Evolutionary conservation across 2,888 invertebrate genomes (phyloP), one percentile per base, ranked within the genome.

Genomic region (Ceriagrion tenellum): DNA sequence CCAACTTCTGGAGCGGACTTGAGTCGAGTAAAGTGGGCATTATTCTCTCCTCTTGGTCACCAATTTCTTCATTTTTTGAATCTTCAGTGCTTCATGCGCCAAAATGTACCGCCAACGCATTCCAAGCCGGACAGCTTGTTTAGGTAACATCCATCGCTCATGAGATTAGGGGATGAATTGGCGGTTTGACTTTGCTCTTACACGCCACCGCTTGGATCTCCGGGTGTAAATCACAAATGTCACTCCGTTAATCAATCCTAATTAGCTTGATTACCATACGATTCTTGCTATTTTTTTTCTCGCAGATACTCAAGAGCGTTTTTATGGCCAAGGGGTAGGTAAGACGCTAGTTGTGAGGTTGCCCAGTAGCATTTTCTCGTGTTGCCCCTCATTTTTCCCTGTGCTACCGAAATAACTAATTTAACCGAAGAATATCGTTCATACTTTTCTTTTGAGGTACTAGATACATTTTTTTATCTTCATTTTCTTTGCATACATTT

Each of bases 91-190:
- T 35, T 81, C 81, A 18, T 35, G 35, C 81, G 81, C 81, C 81
- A 81, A 81, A 81, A 81, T 35, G 81, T 35, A 81, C 30, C 81
- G 16, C 81, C 81, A 35, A 35, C 35, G 81, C 81, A 12, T 35
- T 69, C 35, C 13, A 26, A 81, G 81, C 16, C 16, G 30, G 81
- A 81, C 81, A 81, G 81, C 81, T 35, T 81, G 81, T 81, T 81
- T 35, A 81, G 81, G 81, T 12, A 18, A 81, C 35, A 35, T 35
- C 81, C 81, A 81, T 81, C 81, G 81, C 81, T 81, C 81, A 35
- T 81, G 81, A 81, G 81, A 81, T 81, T 81, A 81, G 35, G 81
- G 35, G 30, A 81, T 81, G 81, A 81, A 81, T 81, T 81, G 81
- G 35, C 13, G 81, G 35, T 81, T 81, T 81, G 30, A 35, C 30